Evolutionary conservation across 2,888 invertebrate species (phyloP).

Genomic region (Epirrita christyi): DNA sequence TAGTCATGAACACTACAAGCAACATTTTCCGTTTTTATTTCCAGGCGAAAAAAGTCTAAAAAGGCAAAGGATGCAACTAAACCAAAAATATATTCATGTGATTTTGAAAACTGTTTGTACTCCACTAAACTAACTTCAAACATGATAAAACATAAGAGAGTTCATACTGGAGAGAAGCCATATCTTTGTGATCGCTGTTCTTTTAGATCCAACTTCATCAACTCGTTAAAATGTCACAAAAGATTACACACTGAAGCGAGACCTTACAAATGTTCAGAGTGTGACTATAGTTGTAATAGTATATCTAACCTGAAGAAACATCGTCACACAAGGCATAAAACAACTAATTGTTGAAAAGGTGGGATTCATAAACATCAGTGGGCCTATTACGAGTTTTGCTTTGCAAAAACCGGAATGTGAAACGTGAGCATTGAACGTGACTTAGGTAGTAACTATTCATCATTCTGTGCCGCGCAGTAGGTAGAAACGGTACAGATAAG

Average conservation of each 20-base stretch:
- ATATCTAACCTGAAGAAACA: constrained; percentile 81
- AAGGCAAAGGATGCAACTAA: constrained; percentile 67
- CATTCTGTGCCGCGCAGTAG: no score
- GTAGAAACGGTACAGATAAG: no score
- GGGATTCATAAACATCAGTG: no score
- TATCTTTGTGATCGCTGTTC: constrained; percentile 77
- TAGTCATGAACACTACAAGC: no score
- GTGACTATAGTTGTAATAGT: constrained; percentile 75
- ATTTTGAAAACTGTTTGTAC: constrained; percentile 81
- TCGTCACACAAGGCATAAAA: constrained; percentile 35
- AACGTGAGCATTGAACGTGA: no score
- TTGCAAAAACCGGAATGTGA: no score
- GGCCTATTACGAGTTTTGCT: no score
- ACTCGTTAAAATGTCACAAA: constrained; percentile 74
- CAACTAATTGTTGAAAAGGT: constrained; percentile 8
- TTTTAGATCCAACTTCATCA: constrained; percentile 76
- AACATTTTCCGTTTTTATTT: constrained; percentile 27
- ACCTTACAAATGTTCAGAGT: constrained; percentile 69
- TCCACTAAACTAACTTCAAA: constrained; percentile 78
- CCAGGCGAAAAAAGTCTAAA: constrained; percentile 30
- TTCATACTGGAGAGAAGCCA: constrained; percentile 73
- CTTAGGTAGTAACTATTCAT: no score
- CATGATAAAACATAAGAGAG: constrained; percentile 74
- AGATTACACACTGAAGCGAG: constrained; percentile 71
- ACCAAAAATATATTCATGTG: constrained; percentile 78